phyloP scores from a whole-genome alignment of 2,113 vertebrate genomes.

The Ceratotherium simum region DNA sequence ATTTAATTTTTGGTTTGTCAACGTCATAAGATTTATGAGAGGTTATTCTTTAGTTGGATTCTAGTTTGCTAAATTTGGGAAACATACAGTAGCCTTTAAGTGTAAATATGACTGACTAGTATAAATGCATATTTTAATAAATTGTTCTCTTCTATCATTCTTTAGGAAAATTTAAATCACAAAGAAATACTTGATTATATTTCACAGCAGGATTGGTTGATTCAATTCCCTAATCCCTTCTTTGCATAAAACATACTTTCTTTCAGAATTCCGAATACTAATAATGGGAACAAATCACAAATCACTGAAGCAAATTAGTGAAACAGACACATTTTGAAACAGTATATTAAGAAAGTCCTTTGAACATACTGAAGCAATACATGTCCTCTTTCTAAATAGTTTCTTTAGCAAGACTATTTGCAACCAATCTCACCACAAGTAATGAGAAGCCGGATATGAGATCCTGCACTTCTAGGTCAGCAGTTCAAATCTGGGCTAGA shows the following conservation, averaged over 20 bases:
- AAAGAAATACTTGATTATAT: slow-evolving; percentile 61
- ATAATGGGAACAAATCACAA: slow-evolving; percentile 46
- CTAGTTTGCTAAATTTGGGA: neutral
- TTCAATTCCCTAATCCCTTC: slow-evolving; percentile 57
- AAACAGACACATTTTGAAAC: neutral
- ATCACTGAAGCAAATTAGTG: slow-evolving; percentile 57
- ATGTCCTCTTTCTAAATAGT: neutral
- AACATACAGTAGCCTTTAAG: neutral
- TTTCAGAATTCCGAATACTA: slow-evolving; percentile 49
- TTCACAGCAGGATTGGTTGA: neutral
- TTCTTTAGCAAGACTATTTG: slow-evolving; percentile 46
- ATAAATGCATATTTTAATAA: slow-evolving; percentile 5
- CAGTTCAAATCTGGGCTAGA: slow-evolving; percentile 68
- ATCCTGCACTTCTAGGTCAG: slow-evolving; percentile 66
- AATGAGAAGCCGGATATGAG: slow-evolving; percentile 23
- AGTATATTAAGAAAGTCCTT: neutral
- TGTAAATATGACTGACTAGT: neutral
- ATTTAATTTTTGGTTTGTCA: slow-evolving; percentile 16
- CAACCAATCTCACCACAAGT: neutral
- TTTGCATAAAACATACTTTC: slow-evolving; percentile 56
- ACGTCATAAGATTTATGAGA: neutral
- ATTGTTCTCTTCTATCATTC: slow-evolving; percentile 15
- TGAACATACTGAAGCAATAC: slow-evolving; percentile 12
- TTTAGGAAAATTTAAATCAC: slow-evolving; percentile 55
- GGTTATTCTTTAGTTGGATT: neutral